Evolutionary conservation across 2,113 vertebrate genomes (phyloP).

Genomic region (Atlantisia rogersi): DNA sequence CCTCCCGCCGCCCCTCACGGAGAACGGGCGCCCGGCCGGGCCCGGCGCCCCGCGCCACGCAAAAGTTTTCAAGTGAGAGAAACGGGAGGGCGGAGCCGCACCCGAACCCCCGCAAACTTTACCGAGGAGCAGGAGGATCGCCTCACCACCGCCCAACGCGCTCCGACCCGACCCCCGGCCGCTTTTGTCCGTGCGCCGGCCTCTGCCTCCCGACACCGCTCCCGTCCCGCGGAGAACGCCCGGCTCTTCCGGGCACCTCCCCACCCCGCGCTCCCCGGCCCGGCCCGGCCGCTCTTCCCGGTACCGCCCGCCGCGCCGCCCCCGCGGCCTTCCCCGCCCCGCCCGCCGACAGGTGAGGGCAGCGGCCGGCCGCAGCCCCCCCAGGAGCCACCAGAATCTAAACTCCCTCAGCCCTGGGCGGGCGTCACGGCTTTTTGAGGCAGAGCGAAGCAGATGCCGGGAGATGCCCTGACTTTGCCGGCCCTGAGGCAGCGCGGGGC

Average conservation of each 20-base stretch:
- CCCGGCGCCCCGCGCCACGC: background rate
- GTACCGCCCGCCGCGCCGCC: slow-evolving; percentile 38
- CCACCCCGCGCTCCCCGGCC: background rate
- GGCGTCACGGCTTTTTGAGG: background rate
- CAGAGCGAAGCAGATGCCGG: background rate
- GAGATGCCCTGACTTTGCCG: background rate
- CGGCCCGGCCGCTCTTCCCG: slow-evolving; percentile 17
- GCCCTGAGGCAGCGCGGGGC: background rate
- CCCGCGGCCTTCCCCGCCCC: background rate
- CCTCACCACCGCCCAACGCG: background rate
- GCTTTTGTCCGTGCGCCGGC: background rate
- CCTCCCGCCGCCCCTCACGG: background rate
- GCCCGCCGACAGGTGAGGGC: background rate
- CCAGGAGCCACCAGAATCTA: too few relatives aligned
- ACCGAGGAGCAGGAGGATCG: background rate
- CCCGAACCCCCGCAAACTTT: background rate
- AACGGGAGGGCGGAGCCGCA: background rate
- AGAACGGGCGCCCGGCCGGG: background rate
- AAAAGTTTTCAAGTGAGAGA: background rate
- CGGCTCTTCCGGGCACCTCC: slow-evolving; percentile 16
- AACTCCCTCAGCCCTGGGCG: too few relatives aligned
- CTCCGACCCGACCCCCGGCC: background rate
- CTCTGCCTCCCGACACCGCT: background rate
- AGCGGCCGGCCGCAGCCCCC: too few relatives aligned
- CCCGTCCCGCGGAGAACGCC: background rate